These are phyloP conservation scores for Meleagris gallopavo DNA, from an alignment of 2,113 vertebrate species.

Conservation along the genomic window DNA sequence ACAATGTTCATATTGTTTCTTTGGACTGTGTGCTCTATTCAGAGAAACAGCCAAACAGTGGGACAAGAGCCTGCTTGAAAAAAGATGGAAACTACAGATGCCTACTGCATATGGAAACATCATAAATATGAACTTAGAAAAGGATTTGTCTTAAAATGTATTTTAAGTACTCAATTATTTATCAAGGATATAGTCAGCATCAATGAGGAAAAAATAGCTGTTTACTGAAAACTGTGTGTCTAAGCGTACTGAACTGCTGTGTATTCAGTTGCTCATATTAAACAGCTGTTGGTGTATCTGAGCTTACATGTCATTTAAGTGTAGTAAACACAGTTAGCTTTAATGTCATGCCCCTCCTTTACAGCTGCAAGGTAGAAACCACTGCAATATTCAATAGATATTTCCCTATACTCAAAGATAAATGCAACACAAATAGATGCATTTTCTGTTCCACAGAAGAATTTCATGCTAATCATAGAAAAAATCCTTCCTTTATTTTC, in stretches of 20 bases:
- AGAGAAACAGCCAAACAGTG: not conserved
- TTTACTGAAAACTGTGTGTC: not conserved
- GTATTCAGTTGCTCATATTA: not conserved
- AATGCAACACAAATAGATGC: not conserved
- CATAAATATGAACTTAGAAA: not conserved
- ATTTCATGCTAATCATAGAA: not conserved
- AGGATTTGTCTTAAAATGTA: not conserved
- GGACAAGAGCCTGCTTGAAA: not conserved
- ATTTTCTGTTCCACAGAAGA: not conserved
- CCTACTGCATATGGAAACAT: not conserved
- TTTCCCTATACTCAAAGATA: not conserved
- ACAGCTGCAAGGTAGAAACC: not conserved
- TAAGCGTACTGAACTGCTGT: not conserved
- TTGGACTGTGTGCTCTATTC: not conserved
- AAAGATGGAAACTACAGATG: not conserved
- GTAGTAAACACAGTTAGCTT: not conserved
- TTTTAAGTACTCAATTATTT: not conserved
- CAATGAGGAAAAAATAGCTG: not conserved
- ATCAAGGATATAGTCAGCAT: not conserved
- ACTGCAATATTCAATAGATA: not conserved
- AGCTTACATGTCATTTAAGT: not conserved
- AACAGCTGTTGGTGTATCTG: not conserved
- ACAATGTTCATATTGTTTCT: not conserved
- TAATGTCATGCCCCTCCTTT: not conserved
- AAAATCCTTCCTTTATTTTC: not conserved